These are phyloP conservation scores for Bubo bubo DNA, from an alignment of 2,113 vertebrate genomes.

Conservation along the genomic window DNA sequence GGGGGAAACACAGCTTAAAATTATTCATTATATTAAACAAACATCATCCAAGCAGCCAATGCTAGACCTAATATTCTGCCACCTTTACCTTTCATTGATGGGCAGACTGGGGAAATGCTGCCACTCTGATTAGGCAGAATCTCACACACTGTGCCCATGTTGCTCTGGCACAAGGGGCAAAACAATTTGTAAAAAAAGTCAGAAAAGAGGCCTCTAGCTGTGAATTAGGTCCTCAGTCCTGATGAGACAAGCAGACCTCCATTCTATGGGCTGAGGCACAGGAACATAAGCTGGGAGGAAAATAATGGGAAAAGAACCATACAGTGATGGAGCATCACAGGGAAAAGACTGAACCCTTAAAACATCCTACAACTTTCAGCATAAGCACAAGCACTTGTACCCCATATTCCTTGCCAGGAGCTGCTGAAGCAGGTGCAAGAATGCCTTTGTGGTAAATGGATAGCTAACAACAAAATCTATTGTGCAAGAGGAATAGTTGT, in stretches of 20 bases:
- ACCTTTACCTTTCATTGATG: background rate
- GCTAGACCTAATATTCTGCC: background rate
- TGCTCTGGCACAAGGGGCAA: background rate
- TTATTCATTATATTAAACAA: background rate
- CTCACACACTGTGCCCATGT: background rate
- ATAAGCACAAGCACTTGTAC: background rate
- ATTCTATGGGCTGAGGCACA: background rate
- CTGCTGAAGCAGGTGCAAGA: background rate
- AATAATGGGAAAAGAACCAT: fast-evolving
- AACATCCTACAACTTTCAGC: background rate
- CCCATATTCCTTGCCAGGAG: background rate
- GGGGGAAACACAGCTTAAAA: background rate
- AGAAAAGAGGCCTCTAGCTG: background rate
- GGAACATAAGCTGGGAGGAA: background rate
- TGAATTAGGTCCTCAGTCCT: background rate
- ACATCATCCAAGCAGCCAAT: background rate
- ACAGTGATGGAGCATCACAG: background rate
- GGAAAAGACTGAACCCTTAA: background rate
- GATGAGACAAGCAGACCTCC: background rate
- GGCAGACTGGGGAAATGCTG: background rate
- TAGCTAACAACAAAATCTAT: background rate
- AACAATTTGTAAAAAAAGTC: background rate
- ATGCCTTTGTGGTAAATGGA: background rate
- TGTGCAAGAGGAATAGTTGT: background rate
- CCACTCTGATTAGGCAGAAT: background rate